A percentile compares a stretch with the other conserved stretches of the same genome.
phyloP scores from a whole-genome alignment of 1,140 invertebrate genomes.

The Holotrichia oblita region DNA sequence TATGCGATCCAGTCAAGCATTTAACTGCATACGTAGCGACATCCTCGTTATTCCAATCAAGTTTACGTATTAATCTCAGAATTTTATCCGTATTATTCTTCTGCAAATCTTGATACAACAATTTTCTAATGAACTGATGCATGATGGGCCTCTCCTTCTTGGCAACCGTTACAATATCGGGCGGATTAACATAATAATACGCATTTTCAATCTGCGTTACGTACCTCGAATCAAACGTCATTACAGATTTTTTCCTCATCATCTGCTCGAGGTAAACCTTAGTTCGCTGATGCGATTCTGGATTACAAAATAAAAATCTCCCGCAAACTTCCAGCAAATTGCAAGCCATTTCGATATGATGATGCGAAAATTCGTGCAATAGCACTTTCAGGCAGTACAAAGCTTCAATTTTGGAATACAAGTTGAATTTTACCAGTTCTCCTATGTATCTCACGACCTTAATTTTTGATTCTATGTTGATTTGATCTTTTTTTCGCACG shows the following conservation, averaged over 20 bases:
- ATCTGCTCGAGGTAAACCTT: slow-evolving; percentile 97
- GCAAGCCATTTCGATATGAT: slow-evolving; percentile 99
- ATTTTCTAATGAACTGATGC: slow-evolving; percentile 89
- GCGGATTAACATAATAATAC: slow-evolving; percentile 95
- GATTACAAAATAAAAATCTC: slow-evolving; percentile 86
- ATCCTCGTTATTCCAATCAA: slow-evolving; percentile 90
- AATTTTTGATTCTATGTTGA: slow-evolving; percentile 98
- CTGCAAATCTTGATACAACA: slow-evolving; percentile 90
- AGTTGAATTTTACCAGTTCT: slow-evolving; percentile 94
- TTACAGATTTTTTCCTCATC: slow-evolving; percentile 94
- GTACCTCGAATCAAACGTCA: slow-evolving; percentile 89
- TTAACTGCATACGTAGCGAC: slow-evolving; percentile 83
- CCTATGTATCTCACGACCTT: slow-evolving; percentile 97
- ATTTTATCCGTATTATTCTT: slow-evolving; percentile 92
- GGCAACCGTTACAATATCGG: slow-evolving; percentile 74
- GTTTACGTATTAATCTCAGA: slow-evolving; percentile 86
- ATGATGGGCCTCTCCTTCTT: slow-evolving; percentile 82
- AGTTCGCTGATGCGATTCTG: slow-evolving; percentile 92
- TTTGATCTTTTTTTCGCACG: slow-evolving; percentile 96
- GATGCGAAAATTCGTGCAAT: slow-evolving; percentile 95
- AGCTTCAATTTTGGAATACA: slow-evolving; percentile 95
- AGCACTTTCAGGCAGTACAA: slow-evolving; percentile 93
- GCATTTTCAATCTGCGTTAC: slow-evolving; percentile 97
- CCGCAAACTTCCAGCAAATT: slow-evolving; percentile 96
- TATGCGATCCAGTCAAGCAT: slow-evolving; percentile 88